These are phyloP conservation scores for Corythornis leucogaster DNA, from an alignment of 2,797 vertebrate species.

Conservation along the genomic window DNA sequence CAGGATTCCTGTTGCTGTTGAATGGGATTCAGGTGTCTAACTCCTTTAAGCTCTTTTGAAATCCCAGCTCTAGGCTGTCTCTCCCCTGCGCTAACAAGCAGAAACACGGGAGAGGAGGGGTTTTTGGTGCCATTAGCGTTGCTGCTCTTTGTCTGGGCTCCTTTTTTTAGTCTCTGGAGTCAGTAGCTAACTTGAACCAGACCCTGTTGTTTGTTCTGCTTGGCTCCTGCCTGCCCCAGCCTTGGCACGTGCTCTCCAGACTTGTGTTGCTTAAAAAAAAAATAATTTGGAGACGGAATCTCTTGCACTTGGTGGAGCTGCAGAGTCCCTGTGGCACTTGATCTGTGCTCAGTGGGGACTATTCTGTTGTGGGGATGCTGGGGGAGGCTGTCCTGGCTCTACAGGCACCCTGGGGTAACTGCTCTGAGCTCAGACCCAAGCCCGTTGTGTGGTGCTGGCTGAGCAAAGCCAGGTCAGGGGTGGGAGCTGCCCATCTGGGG, in stretches of 20 bases:
- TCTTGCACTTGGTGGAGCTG: neutral
- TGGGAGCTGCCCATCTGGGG: neutral
- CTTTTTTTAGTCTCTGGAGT: neutral
- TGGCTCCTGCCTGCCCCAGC: neutral
- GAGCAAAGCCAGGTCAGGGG: fast-evolving
- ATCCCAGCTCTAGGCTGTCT: neutral
- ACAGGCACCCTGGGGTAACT: neutral
- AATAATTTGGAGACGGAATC: neutral
- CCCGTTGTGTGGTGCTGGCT: fast-evolving
- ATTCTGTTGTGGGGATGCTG: neutral
- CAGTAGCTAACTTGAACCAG: neutral
- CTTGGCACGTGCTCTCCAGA: neutral
- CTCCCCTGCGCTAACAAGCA: neutral
- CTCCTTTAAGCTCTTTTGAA: slow-evolving; percentile 25
- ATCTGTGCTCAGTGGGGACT: neutral
- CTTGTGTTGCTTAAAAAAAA: neutral
- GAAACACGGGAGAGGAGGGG: neutral
- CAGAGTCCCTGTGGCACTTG: fast-evolving
- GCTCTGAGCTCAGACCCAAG: neutral
- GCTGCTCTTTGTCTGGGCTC: slow-evolving; percentile 35
- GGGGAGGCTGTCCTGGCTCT: too few relatives aligned
- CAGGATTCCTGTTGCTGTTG: neutral
- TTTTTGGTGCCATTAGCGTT: neutral
- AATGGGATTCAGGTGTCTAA: slow-evolving; percentile 4
- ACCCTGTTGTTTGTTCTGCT: neutral